These are phyloP conservation scores for Cheilosia grossa DNA, from an alignment of 2,888 invertebrate genomes.

Conservation along the genomic window DNA sequence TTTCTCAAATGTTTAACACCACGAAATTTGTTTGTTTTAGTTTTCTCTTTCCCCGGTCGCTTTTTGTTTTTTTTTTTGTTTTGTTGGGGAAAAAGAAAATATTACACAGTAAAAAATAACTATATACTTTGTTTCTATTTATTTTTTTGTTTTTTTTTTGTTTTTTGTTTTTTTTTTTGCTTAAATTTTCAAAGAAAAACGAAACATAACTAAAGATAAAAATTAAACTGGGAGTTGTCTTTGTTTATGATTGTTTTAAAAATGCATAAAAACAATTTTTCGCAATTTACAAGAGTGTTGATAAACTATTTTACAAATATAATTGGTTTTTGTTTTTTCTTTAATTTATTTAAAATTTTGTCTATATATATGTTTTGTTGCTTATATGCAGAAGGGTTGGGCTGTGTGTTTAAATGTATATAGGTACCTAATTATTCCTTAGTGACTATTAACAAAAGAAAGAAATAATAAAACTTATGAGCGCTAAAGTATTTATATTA, in stretches of 20 bases:
- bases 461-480: slow-evolving; percentile 37
- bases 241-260: slow-evolving; percentile 43
- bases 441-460: slow-evolving; percentile 35
- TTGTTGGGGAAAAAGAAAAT: slow-evolving; percentile 68
- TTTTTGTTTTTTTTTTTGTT: slow-evolving; percentile 33
- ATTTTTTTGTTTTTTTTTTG: slow-evolving; percentile 70
- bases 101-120: slow-evolving; percentile 75
- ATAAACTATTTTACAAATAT: slow-evolving; percentile 65
- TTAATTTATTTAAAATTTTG: slow-evolving; percentile 61
- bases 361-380: slow-evolving; percentile 60
- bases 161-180: slow-evolving; percentile 57
- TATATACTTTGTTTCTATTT: slow-evolving; percentile 68
- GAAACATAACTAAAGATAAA: slow-evolving; percentile 55
- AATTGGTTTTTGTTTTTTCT: slow-evolving; percentile 16
- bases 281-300: slow-evolving; percentile 55
- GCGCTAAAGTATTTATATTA: slow-evolving; percentile 72
- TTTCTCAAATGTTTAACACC: slow-evolving; percentile 76
- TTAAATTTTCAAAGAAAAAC: slow-evolving; percentile 51
- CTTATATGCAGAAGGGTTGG: slow-evolving; percentile 56
- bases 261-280: slow-evolving; percentile 34
- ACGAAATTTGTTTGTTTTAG: slow-evolving; percentile 70
- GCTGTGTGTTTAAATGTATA: slow-evolving; percentile 56
- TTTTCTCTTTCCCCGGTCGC: slow-evolving; percentile 62
- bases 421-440: slow-evolving; percentile 75
- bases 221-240: slow-evolving; percentile 56